Conservation (phyloP, 2,888 invertebrate species). For the Epinotia brunnichana region DNA sequence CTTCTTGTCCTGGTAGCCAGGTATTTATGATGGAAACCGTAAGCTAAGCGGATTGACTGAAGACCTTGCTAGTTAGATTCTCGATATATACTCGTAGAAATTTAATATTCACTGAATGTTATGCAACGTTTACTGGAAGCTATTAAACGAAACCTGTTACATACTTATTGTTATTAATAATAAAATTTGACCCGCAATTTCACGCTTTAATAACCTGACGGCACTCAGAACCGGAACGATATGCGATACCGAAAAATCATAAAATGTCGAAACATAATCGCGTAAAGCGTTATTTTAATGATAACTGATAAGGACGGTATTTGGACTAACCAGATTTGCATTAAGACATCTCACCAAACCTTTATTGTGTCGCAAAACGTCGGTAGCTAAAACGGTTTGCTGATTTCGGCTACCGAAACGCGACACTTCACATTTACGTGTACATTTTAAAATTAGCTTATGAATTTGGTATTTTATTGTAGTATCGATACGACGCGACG, state of each 20-base stretch:
- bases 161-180: constrained; percentile 12
- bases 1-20: too few relatives aligned
- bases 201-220: constrained; percentile 15
- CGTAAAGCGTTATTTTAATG: constrained; percentile 34
- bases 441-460: constrained; percentile 5
- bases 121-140: neutral
- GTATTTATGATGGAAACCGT: too few relatives aligned
- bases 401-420: constrained; percentile 32
- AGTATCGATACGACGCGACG: neutral
- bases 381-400: constrained; percentile 26
- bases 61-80: neutral
- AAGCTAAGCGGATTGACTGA: too few relatives aligned
- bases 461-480: constrained; percentile 1
- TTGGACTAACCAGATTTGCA: constrained; percentile 25
- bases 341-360: constrained; percentile 2
- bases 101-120: neutral
- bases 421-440: constrained; percentile 7
- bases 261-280: constrained; percentile 32
- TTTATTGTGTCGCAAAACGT: constrained; percentile 25
- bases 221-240: constrained; percentile 26
- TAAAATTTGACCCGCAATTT: constrained; percentile 11
- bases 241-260: constrained; percentile 23
- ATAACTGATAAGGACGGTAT: constrained; percentile 32
- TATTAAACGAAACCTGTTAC: constrained; percentile 7
- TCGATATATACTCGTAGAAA: neutral